Evolutionary conservation across 2,888 invertebrate species (phyloP), one percentile per base, ranked within the genome.

Genomic region (Protonemura montana): DNA sequence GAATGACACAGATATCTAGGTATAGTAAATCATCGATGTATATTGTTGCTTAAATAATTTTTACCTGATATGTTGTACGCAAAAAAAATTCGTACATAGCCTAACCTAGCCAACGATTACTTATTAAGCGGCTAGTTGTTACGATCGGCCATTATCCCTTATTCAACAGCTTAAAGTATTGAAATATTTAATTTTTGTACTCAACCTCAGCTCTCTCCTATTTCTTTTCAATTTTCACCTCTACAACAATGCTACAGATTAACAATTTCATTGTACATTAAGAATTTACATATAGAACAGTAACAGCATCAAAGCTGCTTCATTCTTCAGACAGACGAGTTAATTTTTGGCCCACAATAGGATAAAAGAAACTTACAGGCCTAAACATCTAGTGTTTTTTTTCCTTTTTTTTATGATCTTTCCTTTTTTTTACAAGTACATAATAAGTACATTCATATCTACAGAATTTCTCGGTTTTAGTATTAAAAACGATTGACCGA

Each of bases 51-150:
- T 35, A 35, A 35, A 35, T 10, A 35, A 35, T 6, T 10, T 35
- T 35, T 3, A 35, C 16, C 76, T 41, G 27, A 84, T 84, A 84
- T 30, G 42, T 84, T 84, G 10, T 27, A 41, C n/a, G 28, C 30
- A 81, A 81, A 81, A 35, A 35, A 35, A 35, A 35, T 35, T 6
- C 3, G 10, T 6, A 35, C 35, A 10, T 35, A 6, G 35, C 35
- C 35, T 35, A 35, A 6, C 35, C 35, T 35, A 10, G 35, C 35
- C 35, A 6, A 6, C 35, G 3, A 10, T 35, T 35, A 35, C 10
- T 35, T 35, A 35, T 6, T 6, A 35, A 35, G 35, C 35, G 10
- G 16, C 81, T 16, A 84, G 0, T 16, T n/a, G 2, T 59, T 76
- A 84, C 28, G 27, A 28, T 30, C 76, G 16, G n/a, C 3, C 76